Evolutionary conservation across 92 coral and sea anemone species (phyloP).

Genomic region (Heliopora coerulea): DNA sequence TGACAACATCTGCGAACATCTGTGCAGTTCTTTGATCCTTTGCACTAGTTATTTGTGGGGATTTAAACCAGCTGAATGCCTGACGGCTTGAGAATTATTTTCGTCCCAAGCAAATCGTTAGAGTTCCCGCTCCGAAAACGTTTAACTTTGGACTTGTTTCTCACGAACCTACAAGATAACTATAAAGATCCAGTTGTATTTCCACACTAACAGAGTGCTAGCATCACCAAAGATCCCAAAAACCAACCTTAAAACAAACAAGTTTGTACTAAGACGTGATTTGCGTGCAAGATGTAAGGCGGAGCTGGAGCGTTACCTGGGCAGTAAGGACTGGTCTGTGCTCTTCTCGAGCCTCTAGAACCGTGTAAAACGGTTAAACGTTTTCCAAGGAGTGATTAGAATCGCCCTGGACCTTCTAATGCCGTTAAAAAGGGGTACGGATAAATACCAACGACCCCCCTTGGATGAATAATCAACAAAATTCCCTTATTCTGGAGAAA

Average conservation of each 20-base stretch:
- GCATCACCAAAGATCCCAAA: no score
- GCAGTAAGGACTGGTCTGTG: conserved; percentile 31
- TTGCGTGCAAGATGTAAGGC: conserved; percentile 38
- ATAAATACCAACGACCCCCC: conserved; percentile 36
- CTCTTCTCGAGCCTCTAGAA: conserved; percentile 37
- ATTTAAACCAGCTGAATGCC: conserved; percentile 29
- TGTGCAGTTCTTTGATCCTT: no score
- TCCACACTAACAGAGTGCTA: conserved; percentile 49
- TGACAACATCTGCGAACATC: no score
- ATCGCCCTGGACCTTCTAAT: conserved; percentile 27
- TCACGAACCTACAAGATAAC: conserved; percentile 32
- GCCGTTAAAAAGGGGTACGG: conserved; percentile 21
- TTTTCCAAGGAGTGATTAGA: conserved; percentile 15
- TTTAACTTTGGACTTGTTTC: conserved; percentile 31
- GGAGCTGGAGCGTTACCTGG: conserved; percentile 37
- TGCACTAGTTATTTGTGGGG: conserved; percentile 29
- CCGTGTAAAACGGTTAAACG: conserved; percentile 42
- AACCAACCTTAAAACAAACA: no score
- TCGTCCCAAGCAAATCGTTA: conserved; percentile 44
- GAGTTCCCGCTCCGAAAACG: conserved; percentile 46
- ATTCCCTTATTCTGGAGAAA: conserved; percentile 41
- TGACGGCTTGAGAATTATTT: conserved; percentile 13
- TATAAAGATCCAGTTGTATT: conserved; percentile 12
- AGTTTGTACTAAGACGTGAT: conserved; percentile 27
- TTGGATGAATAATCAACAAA: conserved; percentile 42